Conservation (phyloP, 2,797 vertebrate genomes). For the Epinephelus coioides region DNA sequence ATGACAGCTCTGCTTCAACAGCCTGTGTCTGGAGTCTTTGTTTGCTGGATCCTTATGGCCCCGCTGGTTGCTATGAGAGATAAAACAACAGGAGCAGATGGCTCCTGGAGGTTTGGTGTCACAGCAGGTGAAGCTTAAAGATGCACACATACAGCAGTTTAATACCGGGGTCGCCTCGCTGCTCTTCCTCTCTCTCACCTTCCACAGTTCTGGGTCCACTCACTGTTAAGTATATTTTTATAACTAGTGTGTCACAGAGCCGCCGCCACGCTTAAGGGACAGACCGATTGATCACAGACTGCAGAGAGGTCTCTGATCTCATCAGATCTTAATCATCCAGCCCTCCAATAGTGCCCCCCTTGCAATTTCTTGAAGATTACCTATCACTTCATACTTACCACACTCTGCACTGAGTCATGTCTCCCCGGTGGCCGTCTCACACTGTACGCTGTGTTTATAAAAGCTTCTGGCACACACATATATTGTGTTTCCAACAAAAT, state of each 20-base stretch:
- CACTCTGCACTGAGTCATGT: slow-evolving; percentile 46
- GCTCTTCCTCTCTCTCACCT: slow-evolving; percentile 29
- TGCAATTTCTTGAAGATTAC: slow-evolving; percentile 75
- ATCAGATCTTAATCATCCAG: slow-evolving; percentile 72
- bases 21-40: slow-evolving; percentile 67
- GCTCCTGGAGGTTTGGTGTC: slow-evolving; percentile 81
- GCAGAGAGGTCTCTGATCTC: slow-evolving; percentile 70
- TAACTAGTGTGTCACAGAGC: slow-evolving; percentile 38
- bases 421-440: slow-evolving; percentile 36
- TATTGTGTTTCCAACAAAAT: slow-evolving; percentile 36
- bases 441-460: slow-evolving; percentile 15
- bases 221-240: slow-evolving; percentile 54
- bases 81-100: slow-evolving; percentile 87
- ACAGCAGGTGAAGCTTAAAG: slow-evolving; percentile 87
- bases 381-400: slow-evolving; percentile 59
- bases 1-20: slow-evolving; percentile 48
- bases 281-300: slow-evolving; percentile 56
- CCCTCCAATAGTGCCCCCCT: slow-evolving; percentile 41
- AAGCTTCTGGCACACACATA: slow-evolving; percentile 23
- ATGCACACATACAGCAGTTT: slow-evolving; percentile 67
- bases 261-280: slow-evolving; percentile 38
- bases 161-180: slow-evolving; percentile 59
- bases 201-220: slow-evolving; percentile 20
- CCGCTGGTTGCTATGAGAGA: slow-evolving; percentile 76
- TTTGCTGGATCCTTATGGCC: slow-evolving; percentile 74